A percentile compares a stretch with the other conserved stretches of the same genome.
Evolutionary conservation across 2,888 invertebrate genomes (phyloP).

Genomic region (Cataglyphis cursor): DNA sequence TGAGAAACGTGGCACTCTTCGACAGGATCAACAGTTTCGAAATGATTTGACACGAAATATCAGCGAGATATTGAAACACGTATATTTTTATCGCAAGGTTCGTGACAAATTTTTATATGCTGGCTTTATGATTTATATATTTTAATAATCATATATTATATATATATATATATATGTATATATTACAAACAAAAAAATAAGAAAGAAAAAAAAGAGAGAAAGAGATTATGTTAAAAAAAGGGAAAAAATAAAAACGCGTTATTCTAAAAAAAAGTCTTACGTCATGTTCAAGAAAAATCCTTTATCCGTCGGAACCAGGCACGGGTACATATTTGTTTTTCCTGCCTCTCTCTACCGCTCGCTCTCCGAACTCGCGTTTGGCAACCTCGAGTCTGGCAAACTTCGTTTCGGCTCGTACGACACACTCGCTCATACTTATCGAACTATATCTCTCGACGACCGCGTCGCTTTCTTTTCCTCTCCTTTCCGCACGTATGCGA

Average conservation of each 20-base stretch:
- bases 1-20: slow-evolving; percentile 38
- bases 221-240: not conserved
- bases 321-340: slow-evolving; percentile 72
- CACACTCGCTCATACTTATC: slow-evolving; percentile 72
- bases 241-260: slow-evolving; percentile 49
- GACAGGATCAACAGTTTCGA: slow-evolving; percentile 40
- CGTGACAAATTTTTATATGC: not conserved
- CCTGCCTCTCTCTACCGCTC: slow-evolving; percentile 47
- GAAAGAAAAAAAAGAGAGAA: not conserved
- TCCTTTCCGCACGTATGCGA: not conserved
- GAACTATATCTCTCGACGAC: slow-evolving; percentile 66
- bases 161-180: not conserved
- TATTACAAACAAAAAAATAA: slow-evolving; percentile 6
- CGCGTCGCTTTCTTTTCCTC: slow-evolving; percentile 47
- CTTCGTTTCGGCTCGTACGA: slow-evolving; percentile 70
- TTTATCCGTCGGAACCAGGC: slow-evolving; percentile 72
- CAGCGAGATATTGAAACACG: not conserved
- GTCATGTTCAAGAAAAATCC: slow-evolving; percentile 65
- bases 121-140: not conserved
- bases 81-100: not conserved
- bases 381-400: slow-evolving; percentile 73
- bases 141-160: not conserved
- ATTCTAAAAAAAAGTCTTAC: slow-evolving; percentile 61
- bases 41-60: slow-evolving; percentile 25
- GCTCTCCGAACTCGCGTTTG: slow-evolving; percentile 74